phyloP scores from a whole-genome alignment of 2,888 invertebrate species.

The Cynaeus angustus region DNA sequence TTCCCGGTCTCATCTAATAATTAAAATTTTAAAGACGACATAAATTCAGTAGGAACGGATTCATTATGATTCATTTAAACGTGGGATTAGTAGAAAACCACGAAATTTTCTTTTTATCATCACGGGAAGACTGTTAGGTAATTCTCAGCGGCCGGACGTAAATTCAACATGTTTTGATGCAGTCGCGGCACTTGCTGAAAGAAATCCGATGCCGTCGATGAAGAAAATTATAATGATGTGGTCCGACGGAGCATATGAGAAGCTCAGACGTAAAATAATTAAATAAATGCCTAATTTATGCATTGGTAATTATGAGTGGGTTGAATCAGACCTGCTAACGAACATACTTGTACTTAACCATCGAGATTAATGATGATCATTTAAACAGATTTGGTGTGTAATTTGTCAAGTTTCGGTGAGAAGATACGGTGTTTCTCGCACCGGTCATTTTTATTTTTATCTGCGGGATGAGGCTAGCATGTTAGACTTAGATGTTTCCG shows the following conservation, averaged over 20 bases:
- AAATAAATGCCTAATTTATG: slow-evolving; percentile 60
- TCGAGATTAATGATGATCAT: slow-evolving; percentile 56
- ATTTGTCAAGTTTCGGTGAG: slow-evolving; percentile 55
- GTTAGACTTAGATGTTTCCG: too few relatives aligned
- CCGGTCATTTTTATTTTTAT: not conserved
- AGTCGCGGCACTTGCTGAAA: slow-evolving; percentile 47
- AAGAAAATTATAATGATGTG: slow-evolving; percentile 18
- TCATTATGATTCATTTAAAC: slow-evolving; percentile 18
- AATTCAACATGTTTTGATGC: too few relatives aligned
- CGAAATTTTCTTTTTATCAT: slow-evolving; percentile 10
- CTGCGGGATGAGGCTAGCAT: too few relatives aligned
- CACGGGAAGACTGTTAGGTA: too few relatives aligned
- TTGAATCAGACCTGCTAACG: slow-evolving; percentile 52
- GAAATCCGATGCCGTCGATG: slow-evolving; percentile 52
- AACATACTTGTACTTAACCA: slow-evolving; percentile 54
- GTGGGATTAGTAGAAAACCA: slow-evolving; percentile 34
- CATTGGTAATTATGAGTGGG: slow-evolving; percentile 60
- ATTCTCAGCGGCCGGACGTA: slow-evolving; percentile 46
- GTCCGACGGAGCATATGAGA: slow-evolving; percentile 26
- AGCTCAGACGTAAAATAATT: slow-evolving; percentile 44
- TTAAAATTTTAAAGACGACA: slow-evolving; percentile 13
- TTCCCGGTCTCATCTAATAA: slow-evolving; percentile 23
- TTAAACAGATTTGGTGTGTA: slow-evolving; percentile 56
- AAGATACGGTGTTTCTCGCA: slow-evolving; percentile 9
- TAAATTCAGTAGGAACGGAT: too few relatives aligned